These are phyloP conservation scores for Indri indri DNA, from an alignment of 2,113 vertebrate species.

Conservation along the genomic window DNA sequence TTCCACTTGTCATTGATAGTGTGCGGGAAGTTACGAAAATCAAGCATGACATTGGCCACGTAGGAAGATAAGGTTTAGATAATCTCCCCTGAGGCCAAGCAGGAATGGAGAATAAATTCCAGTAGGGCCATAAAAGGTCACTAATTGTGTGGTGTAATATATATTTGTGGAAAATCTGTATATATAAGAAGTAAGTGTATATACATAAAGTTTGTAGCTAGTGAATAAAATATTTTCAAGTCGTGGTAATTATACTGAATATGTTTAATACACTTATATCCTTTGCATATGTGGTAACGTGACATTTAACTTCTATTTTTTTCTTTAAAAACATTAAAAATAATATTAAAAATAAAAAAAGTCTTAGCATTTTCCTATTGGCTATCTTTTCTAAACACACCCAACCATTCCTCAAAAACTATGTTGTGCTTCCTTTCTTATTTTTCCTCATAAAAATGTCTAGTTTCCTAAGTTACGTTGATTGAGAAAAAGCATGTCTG, in stretches of 20 bases:
- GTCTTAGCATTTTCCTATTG: background rate
- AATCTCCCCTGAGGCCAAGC: background rate
- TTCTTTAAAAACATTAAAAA: conserved; percentile 45
- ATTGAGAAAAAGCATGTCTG: background rate
- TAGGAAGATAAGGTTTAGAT: background rate
- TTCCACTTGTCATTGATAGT: background rate
- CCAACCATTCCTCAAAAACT: background rate
- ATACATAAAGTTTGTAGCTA: background rate
- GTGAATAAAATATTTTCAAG: conserved; percentile 71
- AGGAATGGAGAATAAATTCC: background rate
- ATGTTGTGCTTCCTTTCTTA: background rate
- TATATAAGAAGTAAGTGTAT: background rate
- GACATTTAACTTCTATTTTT: conserved; percentile 21
- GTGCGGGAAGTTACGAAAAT: background rate
- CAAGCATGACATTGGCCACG: background rate
- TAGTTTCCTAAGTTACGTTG: background rate
- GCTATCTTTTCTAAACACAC: background rate
- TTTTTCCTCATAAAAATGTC: background rate
- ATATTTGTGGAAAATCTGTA: conserved; percentile 9
- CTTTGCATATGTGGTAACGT: background rate
- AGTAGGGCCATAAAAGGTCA: background rate
- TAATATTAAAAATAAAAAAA: conserved; percentile 30
- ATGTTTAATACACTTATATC: background rate
- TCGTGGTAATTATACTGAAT: background rate
- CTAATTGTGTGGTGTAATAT: conserved; percentile 28